Percentiles rank a stretch among this genome's conserved stretches.
phyloP scores from a whole-genome alignment of 1,140 invertebrate species.

The Bombus affinis region DNA sequence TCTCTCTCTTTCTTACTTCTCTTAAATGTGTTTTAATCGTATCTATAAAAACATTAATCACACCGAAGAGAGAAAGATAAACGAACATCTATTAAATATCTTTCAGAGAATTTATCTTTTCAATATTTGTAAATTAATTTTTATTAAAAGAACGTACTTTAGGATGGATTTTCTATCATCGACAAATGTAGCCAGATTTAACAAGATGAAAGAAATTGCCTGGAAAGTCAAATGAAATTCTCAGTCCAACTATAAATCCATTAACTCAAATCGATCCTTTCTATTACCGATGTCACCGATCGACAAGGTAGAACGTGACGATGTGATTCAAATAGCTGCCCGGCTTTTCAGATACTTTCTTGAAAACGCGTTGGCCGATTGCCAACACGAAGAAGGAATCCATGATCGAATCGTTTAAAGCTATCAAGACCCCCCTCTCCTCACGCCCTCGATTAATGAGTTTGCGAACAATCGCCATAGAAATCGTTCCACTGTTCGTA shows the following conservation, averaged over 20 bases:
- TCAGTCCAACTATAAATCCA: neutral
- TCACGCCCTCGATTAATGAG: constrained; percentile 1
- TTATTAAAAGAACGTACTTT: neutral
- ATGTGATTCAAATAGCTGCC: constrained; percentile 1
- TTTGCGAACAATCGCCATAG: constrained; percentile 11
- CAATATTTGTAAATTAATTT: neutral
- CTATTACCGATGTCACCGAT: constrained; percentile 28
- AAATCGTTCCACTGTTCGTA: neutral
- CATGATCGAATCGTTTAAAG: neutral
- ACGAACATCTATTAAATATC: no score
- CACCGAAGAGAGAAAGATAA: no score
- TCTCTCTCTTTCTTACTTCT: neutral
- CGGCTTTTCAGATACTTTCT: constrained; percentile 2
- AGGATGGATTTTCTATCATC: neutral
- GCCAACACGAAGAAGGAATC: constrained; percentile 1
- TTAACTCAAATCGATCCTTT: constrained; percentile 4
- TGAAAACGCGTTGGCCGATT: constrained; percentile 4
- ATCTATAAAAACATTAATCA: neutral
- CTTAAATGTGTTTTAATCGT: neutral
- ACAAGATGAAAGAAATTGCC: neutral
- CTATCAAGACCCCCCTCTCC: neutral
- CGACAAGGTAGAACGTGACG: constrained; percentile 4
- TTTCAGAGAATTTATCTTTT: neutral
- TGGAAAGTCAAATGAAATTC: neutral
- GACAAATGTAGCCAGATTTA: neutral